Evolutionary conservation across 2,113 vertebrate genomes (phyloP).

Genomic region (Chrysochloris asiatica): DNA sequence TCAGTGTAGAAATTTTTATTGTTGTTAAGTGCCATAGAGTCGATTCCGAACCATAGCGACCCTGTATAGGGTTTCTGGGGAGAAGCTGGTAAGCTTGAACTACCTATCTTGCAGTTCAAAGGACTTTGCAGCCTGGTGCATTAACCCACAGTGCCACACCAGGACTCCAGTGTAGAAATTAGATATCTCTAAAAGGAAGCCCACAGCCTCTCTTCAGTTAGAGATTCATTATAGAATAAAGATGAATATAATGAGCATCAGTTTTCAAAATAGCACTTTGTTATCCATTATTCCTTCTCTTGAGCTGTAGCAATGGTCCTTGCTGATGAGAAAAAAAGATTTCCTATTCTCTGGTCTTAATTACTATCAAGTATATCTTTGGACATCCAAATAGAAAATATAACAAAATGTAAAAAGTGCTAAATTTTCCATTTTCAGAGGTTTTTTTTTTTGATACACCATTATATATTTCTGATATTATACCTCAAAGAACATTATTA

Average conservation of each 20-base stretch:
- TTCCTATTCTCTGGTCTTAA: constrained; percentile 38
- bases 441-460: not conserved
- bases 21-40: too few species aligned
- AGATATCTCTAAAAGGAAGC: not conserved
- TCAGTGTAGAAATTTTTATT: not conserved
- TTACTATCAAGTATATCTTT: constrained; percentile 1
- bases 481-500: not conserved
- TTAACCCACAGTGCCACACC: too few species aligned
- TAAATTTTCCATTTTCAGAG: constrained; percentile 38
- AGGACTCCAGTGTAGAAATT: not conserved
- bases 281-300: constrained; percentile 11
- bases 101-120: too few species aligned
- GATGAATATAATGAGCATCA: not conserved
- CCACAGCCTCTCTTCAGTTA: not conserved
- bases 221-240: not conserved
- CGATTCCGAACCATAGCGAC: too few species aligned
- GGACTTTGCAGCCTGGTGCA: too few species aligned
- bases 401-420: not conserved
- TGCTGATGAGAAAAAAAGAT: constrained; percentile 36
- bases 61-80: too few species aligned
- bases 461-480: not conserved
- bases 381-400: not conserved
- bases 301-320: not conserved
- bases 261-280: not conserved
- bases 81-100: too few species aligned